Evolutionary conservation across 2,113 vertebrate genomes (phyloP).

Genomic region (Geothlypis trichas): DNA sequence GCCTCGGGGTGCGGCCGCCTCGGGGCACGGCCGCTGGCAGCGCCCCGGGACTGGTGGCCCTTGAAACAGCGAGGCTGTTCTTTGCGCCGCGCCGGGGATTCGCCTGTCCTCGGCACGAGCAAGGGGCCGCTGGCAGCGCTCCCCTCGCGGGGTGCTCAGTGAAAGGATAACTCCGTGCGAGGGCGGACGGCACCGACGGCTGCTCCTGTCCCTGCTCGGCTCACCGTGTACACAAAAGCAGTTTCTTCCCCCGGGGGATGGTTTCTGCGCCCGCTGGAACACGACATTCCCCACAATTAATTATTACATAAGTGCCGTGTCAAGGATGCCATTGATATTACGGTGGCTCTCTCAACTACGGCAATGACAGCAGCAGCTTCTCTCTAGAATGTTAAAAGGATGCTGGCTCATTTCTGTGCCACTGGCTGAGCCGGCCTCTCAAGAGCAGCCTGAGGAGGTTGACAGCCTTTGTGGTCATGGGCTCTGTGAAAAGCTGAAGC

Average conservation of each 20-base stretch:
- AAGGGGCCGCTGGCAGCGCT: accelerated
- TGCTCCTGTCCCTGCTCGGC: background rate
- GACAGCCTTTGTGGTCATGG: accelerated
- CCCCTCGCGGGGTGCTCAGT: accelerated
- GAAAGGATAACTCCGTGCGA: accelerated
- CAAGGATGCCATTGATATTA: background rate
- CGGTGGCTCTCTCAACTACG: background rate
- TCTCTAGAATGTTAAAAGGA: background rate
- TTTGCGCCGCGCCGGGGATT: accelerated
- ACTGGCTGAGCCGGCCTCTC: background rate
- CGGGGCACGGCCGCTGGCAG: background rate
- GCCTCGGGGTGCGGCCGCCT: background rate
- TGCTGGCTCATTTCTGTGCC: background rate
- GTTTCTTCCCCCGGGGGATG: accelerated
- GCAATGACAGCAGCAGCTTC: background rate
- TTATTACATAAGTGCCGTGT: background rate
- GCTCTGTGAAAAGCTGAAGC: background rate
- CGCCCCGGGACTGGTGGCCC: background rate
- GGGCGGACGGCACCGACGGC: accelerated
- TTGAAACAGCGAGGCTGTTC: background rate
- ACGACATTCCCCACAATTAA: background rate
- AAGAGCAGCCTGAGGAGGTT: background rate
- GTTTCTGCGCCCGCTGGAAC: background rate
- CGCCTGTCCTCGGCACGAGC: background rate
- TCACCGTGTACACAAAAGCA: no score